Evolutionary conservation across 2,888 invertebrate genomes (phyloP), one percentile per base, ranked within the genome.

Genomic region (Drosophila mulleri): DNA sequence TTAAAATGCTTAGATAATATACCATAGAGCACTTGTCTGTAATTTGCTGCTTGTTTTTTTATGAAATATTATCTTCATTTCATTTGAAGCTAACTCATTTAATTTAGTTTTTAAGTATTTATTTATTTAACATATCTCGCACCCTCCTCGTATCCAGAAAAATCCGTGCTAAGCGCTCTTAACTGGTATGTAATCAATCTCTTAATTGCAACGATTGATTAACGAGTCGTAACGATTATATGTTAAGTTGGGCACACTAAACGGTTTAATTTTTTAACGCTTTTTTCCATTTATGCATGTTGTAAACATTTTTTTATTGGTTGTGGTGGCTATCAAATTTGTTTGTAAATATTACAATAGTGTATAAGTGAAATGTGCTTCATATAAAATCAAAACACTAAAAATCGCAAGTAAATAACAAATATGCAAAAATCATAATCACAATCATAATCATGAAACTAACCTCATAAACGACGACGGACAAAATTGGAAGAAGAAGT

Each of bases 341-440:
- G 16, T 12, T 57, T 41, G 39, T 50, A 53, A 7, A 23, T 20
- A 29, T 53, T 20, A 18, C 2, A 50, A 44, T 14, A 39, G 62
- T 70, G 63, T 57, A n/a, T 5, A 53, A 63, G 71, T 70, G 63
- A 62, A 70, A 23, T 11, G 69, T 70, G 70, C 35, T n/a, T 66
- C 12, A 64, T 54, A 44, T 12, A 23, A 18, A 44, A 26, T 11
- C 16, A 39, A 16, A 39, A 39, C 6, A 58, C 12, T 16, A 39
- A 16, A 39, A 16, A 58, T 26, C 16, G 57, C 41, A 68, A 58
- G 18, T 5, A 47, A 47, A 35, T 45, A 54, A 54, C 11, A 44
- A 54, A 35, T 58, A 37, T 45, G 14, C 20, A 57, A 57, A 0
- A 6, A 72, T 66, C 65, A 57, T 52, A 16, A 72, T 41, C 67